phyloP scores from a whole-genome alignment of 64 coral and sea anemone genomes.

The Actinia equina region DNA sequence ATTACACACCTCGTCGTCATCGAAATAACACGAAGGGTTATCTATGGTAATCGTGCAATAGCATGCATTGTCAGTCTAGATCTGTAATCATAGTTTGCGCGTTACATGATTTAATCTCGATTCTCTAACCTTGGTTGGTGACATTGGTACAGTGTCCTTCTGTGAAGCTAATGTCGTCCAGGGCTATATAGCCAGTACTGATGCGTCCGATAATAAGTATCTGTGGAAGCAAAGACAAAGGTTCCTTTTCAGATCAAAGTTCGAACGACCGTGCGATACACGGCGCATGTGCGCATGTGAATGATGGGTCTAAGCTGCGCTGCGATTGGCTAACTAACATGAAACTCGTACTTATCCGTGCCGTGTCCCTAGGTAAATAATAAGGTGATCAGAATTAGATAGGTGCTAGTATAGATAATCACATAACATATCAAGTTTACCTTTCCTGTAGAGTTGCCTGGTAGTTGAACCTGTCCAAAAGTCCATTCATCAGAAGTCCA shows the following conservation, averaged over 20 bases:
- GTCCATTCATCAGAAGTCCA: not conserved
- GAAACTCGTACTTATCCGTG: not conserved
- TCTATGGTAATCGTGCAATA: not conserved
- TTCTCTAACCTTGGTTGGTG: not conserved
- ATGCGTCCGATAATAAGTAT: not conserved
- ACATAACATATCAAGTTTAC: not conserved
- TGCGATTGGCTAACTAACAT: no score
- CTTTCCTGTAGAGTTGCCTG: not conserved
- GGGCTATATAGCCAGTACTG: not conserved
- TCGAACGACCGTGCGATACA: no score
- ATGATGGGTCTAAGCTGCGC: no score
- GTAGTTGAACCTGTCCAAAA: constrained; percentile 5
- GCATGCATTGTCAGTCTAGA: no score
- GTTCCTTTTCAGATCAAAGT: no score
- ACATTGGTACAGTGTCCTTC: not conserved
- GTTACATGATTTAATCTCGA: not conserved
- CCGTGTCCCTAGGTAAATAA: not conserved
- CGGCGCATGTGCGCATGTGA: no score
- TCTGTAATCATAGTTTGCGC: not conserved
- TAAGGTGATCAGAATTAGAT: not conserved
- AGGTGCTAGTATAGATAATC: no score
- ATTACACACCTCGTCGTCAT: not conserved
- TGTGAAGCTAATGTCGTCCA: not conserved
- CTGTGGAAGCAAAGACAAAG: not conserved
- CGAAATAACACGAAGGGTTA: constrained; percentile 20